Percentiles rank a stretch among this genome's conserved stretches.
Evolutionary conservation across 2,113 vertebrate species (phyloP).

Genomic region (Aleadryas rufinucha): DNA sequence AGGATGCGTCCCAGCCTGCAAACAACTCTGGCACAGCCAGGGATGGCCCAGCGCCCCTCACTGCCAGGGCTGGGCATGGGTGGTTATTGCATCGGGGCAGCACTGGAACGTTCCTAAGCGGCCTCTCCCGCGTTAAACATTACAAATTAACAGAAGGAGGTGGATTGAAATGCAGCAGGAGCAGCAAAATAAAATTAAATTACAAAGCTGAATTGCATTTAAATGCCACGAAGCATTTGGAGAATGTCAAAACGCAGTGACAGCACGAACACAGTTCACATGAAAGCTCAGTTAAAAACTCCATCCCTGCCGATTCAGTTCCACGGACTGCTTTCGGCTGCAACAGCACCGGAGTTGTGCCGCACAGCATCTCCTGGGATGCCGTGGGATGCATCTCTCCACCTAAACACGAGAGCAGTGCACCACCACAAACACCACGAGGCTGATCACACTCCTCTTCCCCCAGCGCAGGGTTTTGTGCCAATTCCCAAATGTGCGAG

Average conservation of each 20-base stretch:
- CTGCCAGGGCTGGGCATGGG: fast-evolving
- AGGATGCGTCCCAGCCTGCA: neutral
- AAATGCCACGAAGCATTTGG: neutral
- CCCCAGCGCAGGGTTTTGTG: neutral
- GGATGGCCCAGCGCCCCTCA: neutral
- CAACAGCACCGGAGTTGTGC: fast-evolving
- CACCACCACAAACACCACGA: neutral
- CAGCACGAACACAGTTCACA: neutral
- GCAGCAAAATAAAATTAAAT: neutral
- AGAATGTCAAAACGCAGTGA: neutral
- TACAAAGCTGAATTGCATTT: neutral
- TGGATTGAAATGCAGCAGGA: neutral
- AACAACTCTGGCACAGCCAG: fast-evolving
- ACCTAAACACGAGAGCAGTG: neutral
- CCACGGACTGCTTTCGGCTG: neutral
- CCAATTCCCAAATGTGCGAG: neutral
- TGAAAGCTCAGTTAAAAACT: neutral
- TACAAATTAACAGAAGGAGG: fast-evolving
- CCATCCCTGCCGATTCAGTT: fast-evolving
- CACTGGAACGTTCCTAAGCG: fast-evolving
- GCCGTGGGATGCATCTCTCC: neutral
- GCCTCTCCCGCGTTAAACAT: neutral
- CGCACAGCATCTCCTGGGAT: neutral
- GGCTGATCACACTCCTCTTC: neutral
- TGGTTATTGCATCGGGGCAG: fast-evolving